Base-by-base conservation (phyloP, 2,113 vertebrate species). In the Clarias macrocephalus region DNA sequence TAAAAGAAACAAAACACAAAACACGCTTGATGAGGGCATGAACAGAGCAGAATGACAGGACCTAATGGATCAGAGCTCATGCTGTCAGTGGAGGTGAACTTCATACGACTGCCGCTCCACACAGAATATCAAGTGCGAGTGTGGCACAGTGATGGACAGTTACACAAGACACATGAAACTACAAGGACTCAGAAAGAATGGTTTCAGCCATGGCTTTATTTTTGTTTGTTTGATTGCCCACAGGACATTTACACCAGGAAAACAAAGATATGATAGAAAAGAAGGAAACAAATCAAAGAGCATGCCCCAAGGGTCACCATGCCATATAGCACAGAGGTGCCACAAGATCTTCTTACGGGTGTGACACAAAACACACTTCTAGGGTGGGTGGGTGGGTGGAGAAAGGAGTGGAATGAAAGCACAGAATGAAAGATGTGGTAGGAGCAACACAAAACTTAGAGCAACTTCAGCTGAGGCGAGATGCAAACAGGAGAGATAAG, bases 141-240 rank as follows among this genome's bases (percentile, higher is more conserved):
- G 91, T 92, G 90, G 91, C 86, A 86, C 92, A 91, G 92, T 91
- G 93, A 95, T 95, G 94, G 93, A 95, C 94, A 94, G 92, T 91
- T 91, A 95, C 93, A 95, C 93, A 88, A 89, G 93, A 95, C 94
- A 95, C 94, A 96, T 95, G 94, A 95, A 95, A 94, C 94, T 88
- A 96, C 94, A 92, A 95, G 89, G 95, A 96, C 94, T 93, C 94
- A 84, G 93, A 94, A 90, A 93, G 93, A 92, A 95, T 95, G 94
- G 93, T 96, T 96, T 96, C 94, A 96, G 93, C 93, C 93, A 92
- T 88, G 92, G 93, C 92, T 95, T 96, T 91, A 88, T 90, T 88
- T 81, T 72, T 84, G 81, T 88, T 82, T 70, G 85, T 86, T 88
- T 85, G 90, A 83, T 89, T 89, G 88, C 84, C 84, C 87, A 89